phyloP scores from a whole-genome alignment of 2,113 vertebrate species.

The Megaptera novaeangliae region DNA sequence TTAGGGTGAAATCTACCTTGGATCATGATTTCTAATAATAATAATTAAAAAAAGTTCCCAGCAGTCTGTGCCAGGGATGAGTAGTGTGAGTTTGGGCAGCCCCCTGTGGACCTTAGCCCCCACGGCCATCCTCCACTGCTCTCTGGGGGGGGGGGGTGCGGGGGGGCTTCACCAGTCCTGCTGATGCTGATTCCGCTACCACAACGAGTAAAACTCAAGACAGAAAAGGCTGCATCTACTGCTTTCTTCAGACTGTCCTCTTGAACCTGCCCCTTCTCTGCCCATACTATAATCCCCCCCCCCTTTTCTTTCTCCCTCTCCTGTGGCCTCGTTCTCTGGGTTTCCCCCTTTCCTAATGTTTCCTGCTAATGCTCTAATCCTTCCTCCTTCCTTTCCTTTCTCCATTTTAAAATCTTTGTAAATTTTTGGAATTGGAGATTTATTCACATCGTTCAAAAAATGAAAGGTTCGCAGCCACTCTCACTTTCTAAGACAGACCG shows the following conservation, averaged over 20 bases:
- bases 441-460: background rate
- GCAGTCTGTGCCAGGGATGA: background rate
- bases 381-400: background rate
- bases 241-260: fast-evolving
- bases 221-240: background rate
- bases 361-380: background rate
- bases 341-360: background rate
- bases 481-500: background rate
- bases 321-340: background rate
- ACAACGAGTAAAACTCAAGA: background rate
- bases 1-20: background rate
- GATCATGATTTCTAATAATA: background rate
- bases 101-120: too few relatives aligned
- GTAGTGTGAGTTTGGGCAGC: fast-evolving
- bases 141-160: too few relatives aligned
- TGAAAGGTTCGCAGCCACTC: background rate
- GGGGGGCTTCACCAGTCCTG: background rate
- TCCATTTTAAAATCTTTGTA: background rate
- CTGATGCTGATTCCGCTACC: fast-evolving
- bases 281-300: too few relatives aligned
- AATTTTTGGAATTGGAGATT: background rate
- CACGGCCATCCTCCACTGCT: background rate
- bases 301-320: background rate
- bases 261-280: background rate
- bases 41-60: background rate